phyloP scores from a whole-genome alignment of 1,140 invertebrate species.

The Laupala kohalensis region DNA sequence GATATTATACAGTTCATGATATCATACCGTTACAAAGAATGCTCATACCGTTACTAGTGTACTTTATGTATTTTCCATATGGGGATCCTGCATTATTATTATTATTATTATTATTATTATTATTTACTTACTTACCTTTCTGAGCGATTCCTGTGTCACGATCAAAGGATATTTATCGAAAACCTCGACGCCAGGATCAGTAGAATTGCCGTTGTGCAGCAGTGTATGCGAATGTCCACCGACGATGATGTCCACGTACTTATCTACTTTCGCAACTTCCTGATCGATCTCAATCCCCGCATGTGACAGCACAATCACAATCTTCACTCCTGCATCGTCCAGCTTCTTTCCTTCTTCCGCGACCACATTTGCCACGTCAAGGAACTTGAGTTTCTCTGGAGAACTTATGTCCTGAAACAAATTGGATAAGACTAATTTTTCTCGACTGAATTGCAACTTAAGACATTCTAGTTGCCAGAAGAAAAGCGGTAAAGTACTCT shows the following conservation, averaged over 20 bases:
- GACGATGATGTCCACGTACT: constrained; percentile 64
- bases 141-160: constrained; percentile 37
- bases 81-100: too few species aligned
- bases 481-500: too few species aligned
- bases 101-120: too few species aligned
- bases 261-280: constrained; percentile 45
- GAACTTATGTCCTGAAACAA: constrained; percentile 37
- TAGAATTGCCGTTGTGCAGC: constrained; percentile 38
- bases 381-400: constrained; percentile 45
- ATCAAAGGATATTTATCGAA: constrained; percentile 50
- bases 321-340: constrained; percentile 45
- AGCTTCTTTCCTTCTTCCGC: constrained; percentile 47
- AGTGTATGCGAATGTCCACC: constrained; percentile 80
- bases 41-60: too few species aligned
- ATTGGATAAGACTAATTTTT: neutral
- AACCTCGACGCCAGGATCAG: constrained; percentile 39
- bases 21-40: too few species aligned
- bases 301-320: constrained; percentile 69
- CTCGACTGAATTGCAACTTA: too few species aligned
- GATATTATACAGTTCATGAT: too few species aligned
- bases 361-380: constrained; percentile 51
- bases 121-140: constrained; percentile 26
- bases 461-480: too few species aligned
- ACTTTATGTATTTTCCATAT: too few species aligned
- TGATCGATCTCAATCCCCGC: constrained; percentile 57